phyloP scores from a whole-genome alignment of 2,113 vertebrate genomes.

The Sapayoa aenigma region DNA sequence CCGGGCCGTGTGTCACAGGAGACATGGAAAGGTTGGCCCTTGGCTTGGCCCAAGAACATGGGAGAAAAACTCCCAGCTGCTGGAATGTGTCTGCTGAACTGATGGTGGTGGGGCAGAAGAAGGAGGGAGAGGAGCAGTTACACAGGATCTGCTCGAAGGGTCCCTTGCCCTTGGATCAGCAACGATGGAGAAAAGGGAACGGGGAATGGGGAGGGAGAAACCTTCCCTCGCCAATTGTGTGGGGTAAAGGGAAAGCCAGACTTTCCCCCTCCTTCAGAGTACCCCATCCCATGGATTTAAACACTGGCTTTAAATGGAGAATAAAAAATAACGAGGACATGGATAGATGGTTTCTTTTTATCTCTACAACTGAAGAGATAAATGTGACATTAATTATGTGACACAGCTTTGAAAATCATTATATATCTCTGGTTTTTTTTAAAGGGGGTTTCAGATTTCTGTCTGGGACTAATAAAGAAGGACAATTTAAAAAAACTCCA shows the following conservation, averaged over 20 bases:
- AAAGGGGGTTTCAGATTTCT: constrained; percentile 41
- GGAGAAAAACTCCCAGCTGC: neutral
- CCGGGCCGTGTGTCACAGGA: neutral
- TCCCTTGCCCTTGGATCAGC: fast-evolving
- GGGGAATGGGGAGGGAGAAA: neutral
- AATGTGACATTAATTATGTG: constrained; percentile 70
- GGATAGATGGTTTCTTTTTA: constrained; percentile 66
- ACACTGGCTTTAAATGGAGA: constrained; percentile 40
- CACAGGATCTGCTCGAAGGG: neutral
- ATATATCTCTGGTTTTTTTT: constrained; percentile 15
- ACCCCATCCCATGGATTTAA: neutral
- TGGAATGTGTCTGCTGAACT: neutral
- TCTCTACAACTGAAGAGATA: constrained; percentile 63
- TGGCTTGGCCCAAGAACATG: neutral
- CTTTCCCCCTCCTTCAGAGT: neutral
- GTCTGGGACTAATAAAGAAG: constrained; percentile 66
- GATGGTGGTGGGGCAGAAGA: neutral
- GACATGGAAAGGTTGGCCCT: neutral
- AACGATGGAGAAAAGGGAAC: neutral
- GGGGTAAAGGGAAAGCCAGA: constrained; percentile 20
- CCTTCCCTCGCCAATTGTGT: neutral
- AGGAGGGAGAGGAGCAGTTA: neutral
- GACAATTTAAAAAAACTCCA: neutral
- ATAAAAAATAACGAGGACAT: constrained; percentile 51
- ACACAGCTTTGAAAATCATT: constrained; percentile 65